Base-by-base conservation (phyloP, 1,140 invertebrate species). In the Bathynomus jamesi region DNA sequence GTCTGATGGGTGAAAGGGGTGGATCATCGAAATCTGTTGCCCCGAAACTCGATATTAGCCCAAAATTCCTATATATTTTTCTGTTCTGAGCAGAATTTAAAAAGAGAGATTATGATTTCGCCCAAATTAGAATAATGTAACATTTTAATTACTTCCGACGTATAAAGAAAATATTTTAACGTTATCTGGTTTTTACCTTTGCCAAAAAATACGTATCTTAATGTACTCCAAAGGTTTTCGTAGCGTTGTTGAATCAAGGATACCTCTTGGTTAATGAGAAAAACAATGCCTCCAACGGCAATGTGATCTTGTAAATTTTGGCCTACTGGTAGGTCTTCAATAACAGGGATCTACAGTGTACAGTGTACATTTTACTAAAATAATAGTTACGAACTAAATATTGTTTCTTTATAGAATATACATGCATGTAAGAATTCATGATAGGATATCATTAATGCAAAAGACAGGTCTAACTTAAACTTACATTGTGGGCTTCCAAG, bases 241-340 rank as follows among this genome's bases (percentile, higher is more conserved):
- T 93, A 84, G 21, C 91, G 84, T 62, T 87, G 87, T 81, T 93
- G 88, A 0, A 92, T 87, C 74, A 95, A 88, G 0, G 92, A 91
- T 0, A 94, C 87, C 25, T 87, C 84, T 78, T 91, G 84, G 79
- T 95, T 90, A 0, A 94, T 86, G 76, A 89, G 83, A 74, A 95
- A 96, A 0, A 91, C 89, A 8, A 95, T 81, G 0, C 93, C 93
- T 0, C 92, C 93, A 0, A 93, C 81, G 0, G 90, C 92, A 10
- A 95, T 87, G 80, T 96, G 94, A 81, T 95, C 93, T 82, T 95
- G 68, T 63, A 70, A 46, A 65, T 74, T 70, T 65, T 70, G 68
- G 28, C 72, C 68, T 40, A 70, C 72, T 0, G 91, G 88, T n/a
- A 69, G 67, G 64, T 74, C 72, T 67, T 74, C 65, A 31, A 74